These are phyloP conservation scores for Dasyurus viverrinus DNA, from an alignment of 2,113 vertebrate genomes.

Conservation along the genomic window DNA sequence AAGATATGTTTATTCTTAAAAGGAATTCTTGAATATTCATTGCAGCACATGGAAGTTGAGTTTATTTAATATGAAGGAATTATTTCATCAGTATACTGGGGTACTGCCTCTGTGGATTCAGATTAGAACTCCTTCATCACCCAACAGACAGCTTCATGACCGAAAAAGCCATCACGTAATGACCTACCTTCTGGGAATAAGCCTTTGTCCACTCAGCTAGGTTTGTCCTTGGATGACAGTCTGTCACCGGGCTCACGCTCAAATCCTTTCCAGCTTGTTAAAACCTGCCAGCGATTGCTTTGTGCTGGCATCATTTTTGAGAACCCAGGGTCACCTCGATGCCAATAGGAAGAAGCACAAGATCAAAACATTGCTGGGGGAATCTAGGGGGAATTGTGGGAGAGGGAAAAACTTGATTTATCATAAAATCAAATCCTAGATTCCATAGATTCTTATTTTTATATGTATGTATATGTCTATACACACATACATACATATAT, in stretches of 20 bases:
- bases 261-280: not conserved
- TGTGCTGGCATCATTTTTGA: not conserved
- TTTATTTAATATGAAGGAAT: not conserved
- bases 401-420: not conserved
- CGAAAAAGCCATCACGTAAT: not conserved
- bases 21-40: not conserved
- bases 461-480: not conserved
- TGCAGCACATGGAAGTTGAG: not conserved
- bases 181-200: not conserved
- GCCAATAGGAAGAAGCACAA: not conserved
- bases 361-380: not conserved
- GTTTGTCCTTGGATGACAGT: conserved; percentile 1
- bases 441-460: not conserved
- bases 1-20: not conserved
- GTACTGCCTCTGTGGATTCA: not conserved
- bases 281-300: not conserved
- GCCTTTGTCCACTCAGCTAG: not conserved
- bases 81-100: not conserved
- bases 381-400: too few relatives aligned
- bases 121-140: not conserved
- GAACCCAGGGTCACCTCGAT: not conserved
- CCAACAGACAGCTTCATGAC: not conserved
- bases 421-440: not conserved
- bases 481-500: not conserved
- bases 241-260: not conserved